Evolutionary conservation across 2,797 vertebrate genomes (phyloP), one percentile per base, ranked within the genome.

Genomic region (Novumbra hubbsi): DNA sequence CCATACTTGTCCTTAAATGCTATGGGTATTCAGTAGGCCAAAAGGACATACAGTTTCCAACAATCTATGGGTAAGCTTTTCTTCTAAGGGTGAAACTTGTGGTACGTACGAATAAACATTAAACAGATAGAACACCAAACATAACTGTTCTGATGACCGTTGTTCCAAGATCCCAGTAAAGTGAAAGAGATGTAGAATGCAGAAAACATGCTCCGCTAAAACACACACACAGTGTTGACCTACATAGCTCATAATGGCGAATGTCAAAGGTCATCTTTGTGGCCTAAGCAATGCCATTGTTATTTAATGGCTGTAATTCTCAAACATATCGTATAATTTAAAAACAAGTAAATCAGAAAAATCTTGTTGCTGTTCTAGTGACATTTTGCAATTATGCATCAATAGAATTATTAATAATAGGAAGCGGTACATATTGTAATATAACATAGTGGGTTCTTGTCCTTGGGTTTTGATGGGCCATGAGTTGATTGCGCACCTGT

Each of bases 401-500:
- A 38, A 38, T 38, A 3, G 34, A 38, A 38, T 3, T 38, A 38
- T 38, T 38, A 5, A 38, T 38, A 38, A 4, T 38, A 38, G 34
- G 4, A 3, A 38, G 8, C 34, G 34, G 34, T 38, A 38, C 41
- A 14, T 12, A 45, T 45, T 45, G 11, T 12, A 45, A 45, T 45
- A 45, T 12, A 45, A 45, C 14, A 45, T 45, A 45, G 41, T 14
- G 41, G 41, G 41, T 45, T 11, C 0, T 45, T 1, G 41, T 45
- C 41, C 41, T 45, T 65, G 16, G 60, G 4, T 63, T 32, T 30
- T 32, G 28, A 64, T 27, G 27, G 16, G 52, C 3, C 17, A 71
- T n/a, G 73, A n/a, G 24, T 19, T 91, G 88, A 94, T 94, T 93
- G 87, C 57, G 0, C 60, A 94, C 90, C 93, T 94, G 92, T 24